Percentiles rank a stretch among this genome's conserved stretches.
phyloP scores from a whole-genome alignment of 2,113 vertebrate species.

The Actenoides lindsayi region DNA sequence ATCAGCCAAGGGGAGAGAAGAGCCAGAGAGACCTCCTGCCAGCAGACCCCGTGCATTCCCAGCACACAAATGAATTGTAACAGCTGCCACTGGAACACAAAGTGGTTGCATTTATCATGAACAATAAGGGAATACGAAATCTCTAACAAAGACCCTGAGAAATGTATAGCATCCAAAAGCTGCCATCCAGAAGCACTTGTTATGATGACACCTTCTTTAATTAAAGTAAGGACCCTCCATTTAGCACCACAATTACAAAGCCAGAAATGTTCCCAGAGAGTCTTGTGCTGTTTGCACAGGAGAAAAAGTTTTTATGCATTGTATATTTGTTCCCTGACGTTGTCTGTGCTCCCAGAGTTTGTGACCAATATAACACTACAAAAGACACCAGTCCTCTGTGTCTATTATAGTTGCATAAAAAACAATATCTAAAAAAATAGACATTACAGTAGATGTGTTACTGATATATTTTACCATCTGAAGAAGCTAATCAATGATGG shows the following conservation, averaged over 20 bases:
- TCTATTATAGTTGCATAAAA: background rate
- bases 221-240: conserved; percentile 8
- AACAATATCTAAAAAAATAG: background rate
- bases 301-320: background rate
- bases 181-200: background rate
- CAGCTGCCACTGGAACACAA: conserved; percentile 51
- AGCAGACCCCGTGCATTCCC: background rate
- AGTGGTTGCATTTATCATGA: background rate
- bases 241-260: background rate
- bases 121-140: conserved; percentile 23
- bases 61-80: background rate
- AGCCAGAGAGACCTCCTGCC: background rate
- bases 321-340: background rate
- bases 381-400: background rate
- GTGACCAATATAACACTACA: background rate
- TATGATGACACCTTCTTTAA: conserved; percentile 37
- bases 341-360: background rate
- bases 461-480: background rate
- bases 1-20: background rate
- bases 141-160: conserved; percentile 31
- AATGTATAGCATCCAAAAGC: conserved; percentile 14
- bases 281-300: accelerated
- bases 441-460: background rate
- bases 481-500: background rate
- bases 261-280: background rate